Evolutionary conservation across 2,888 invertebrate species (phyloP).

Genomic region (Aphidius colemani): DNA sequence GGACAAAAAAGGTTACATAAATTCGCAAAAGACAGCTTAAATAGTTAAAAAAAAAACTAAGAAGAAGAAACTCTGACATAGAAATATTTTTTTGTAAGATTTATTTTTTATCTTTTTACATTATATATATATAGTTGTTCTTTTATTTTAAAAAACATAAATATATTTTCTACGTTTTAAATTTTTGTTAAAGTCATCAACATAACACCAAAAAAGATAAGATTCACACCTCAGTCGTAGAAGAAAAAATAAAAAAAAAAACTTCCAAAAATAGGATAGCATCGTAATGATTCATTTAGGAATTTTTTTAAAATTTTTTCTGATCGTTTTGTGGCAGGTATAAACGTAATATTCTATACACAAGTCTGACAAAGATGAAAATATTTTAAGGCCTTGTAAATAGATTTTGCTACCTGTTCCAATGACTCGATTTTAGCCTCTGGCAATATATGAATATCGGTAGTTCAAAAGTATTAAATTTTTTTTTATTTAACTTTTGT

Average conservation of each 20-base stretch:
- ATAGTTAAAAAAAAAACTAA: no score
- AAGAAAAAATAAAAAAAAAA: conserved; percentile 3
- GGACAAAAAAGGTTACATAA: no score
- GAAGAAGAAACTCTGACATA: no score
- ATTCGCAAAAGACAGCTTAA: no score
- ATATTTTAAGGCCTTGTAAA: neutral
- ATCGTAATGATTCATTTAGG: conserved; percentile 38
- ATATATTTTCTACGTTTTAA: no score
- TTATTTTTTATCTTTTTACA: no score
- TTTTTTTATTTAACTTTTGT: neutral
- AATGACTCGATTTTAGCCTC: conserved; percentile 11
- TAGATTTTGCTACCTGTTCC: conserved; percentile 21
- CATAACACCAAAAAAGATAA: conserved; percentile 11
- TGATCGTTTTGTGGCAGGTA: conserved; percentile 22
- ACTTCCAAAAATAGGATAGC: conserved; percentile 37
- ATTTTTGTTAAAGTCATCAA: conserved; percentile 1
- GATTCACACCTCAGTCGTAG: conserved; percentile 27
- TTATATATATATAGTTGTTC: no score
- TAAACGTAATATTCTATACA: neutral
- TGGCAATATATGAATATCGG: conserved; percentile 13
- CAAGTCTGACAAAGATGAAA: neutral
- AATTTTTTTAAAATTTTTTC: conserved; percentile 31
- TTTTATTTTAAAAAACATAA: no score
- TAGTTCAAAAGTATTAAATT: conserved; percentile 5
- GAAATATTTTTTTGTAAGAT: no score